phyloP scores from a whole-genome alignment of 2,797 vertebrate species.

The Cuculus canorus region DNA sequence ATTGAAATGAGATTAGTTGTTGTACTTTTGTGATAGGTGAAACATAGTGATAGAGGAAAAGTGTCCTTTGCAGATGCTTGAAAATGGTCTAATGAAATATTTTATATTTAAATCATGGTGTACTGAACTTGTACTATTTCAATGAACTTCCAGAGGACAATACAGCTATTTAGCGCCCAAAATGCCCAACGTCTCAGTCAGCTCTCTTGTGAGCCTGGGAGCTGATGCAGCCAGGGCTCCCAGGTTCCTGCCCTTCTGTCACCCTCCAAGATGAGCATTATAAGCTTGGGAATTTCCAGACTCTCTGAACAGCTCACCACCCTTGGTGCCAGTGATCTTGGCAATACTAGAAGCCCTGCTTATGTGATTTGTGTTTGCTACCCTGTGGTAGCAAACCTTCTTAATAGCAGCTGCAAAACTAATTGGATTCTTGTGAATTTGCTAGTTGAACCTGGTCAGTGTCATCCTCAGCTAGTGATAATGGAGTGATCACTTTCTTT shows the following conservation, averaged over 20 bases:
- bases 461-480: neutral
- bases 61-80: neutral
- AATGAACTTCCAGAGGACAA: neutral
- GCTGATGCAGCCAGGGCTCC: neutral
- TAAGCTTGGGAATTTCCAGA: neutral
- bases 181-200: neutral
- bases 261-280: neutral
- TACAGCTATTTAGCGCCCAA: neutral
- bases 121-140: neutral
- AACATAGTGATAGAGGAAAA: neutral
- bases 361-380: neutral
- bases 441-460: neutral
- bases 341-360: neutral
- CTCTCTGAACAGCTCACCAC: neutral
- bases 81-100: neutral
- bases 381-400: neutral
- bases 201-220: neutral
- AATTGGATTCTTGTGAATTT: neutral
- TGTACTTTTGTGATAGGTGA: conserved; percentile 2
- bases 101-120: neutral
- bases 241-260: neutral
- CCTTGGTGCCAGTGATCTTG: neutral
- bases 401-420: neutral
- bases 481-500: neutral
- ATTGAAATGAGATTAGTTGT: neutral